A percentile compares a stretch with the other conserved stretches of the same genome.
These are phyloP conservation scores for Nysson spinosus DNA, from an alignment of 2,888 invertebrate species.

Conservation along the genomic window DNA sequence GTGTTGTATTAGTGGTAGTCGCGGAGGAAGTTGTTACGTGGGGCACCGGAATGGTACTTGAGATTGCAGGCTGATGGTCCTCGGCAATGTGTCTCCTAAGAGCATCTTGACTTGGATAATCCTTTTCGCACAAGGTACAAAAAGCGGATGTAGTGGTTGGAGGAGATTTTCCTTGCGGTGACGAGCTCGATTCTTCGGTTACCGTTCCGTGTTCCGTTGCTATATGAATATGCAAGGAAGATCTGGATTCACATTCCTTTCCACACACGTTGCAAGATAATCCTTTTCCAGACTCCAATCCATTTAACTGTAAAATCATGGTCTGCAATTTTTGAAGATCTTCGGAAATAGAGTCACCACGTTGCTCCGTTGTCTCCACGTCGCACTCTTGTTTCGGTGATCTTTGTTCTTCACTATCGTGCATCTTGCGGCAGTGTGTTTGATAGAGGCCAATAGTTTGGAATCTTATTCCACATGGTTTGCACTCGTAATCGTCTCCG, in stretches of 20 bases:
- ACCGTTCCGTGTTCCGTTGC: constrained; percentile 82
- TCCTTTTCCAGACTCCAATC: constrained; percentile 82
- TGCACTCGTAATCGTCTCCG: constrained; percentile 78
- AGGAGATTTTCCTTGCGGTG: constrained; percentile 73
- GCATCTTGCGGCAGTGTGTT: constrained; percentile 68
- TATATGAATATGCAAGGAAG: constrained; percentile 84
- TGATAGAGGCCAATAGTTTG: constrained; percentile 76
- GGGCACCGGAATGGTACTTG: constrained; percentile 36
- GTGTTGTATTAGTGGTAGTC: constrained; percentile 34
- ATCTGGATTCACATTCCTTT: constrained; percentile 85
- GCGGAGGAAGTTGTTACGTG: constrained; percentile 38
- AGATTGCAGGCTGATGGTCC: constrained; percentile 77
- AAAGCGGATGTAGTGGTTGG: constrained; percentile 52
- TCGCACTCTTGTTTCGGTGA: constrained; percentile 67
- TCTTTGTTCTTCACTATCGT: constrained; percentile 65
- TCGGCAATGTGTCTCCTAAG: constrained; percentile 85
- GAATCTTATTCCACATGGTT: constrained; percentile 79
- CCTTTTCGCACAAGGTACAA: constrained; percentile 81
- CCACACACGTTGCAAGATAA: constrained; percentile 84
- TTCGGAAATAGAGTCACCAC: constrained; percentile 85
- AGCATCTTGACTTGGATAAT: constrained; percentile 81
- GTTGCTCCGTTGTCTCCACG: constrained; percentile 77
- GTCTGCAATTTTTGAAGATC: constrained; percentile 93
- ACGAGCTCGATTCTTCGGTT: constrained; percentile 63
- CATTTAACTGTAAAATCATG: constrained; percentile 93